Evolutionary conservation across 35 echinoderm and acorn worm genomes (phyloP), one percentile per base, ranked within the genome.

Genomic region (Chiridota heheva): DNA sequence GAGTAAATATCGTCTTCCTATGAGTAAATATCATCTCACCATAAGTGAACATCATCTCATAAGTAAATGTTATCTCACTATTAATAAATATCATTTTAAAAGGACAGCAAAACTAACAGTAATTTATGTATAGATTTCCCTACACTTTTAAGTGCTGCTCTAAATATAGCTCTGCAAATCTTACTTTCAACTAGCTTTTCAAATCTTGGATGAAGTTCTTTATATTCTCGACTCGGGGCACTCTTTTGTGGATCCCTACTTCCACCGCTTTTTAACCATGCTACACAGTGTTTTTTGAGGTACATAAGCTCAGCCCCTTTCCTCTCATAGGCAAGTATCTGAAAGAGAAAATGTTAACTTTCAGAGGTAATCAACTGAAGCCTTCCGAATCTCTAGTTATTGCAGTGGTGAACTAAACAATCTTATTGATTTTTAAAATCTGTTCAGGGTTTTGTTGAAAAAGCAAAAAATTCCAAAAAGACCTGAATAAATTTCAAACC

Each of bases 221-320:
- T 1, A 51, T 87, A 92, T 3, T 81, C 77, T 64, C 70, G 53
- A 65, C 69, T 83, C 47, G 90, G 90, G 2, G 75, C 69, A 40
- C 84, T 92, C 40, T 86, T 92, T 7, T 29, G 40, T 55, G 62
- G 69, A 41, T 92, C 90, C 58, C 84, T 75, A 62, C 70, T 74
- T 17, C 90, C 90, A 13, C 90, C 90, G 71, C 90, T 92, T 26
- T 71, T 62, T 22, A 87, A 48, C 90, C 90, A 92, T 62, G 87
- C 90, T 38, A 82, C 72, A 75, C 90, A 86, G 46, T 80, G 67
- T 35, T 81, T 86, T 63, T 83, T 92, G 7, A 92, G 15, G 61
- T 92, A 92, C 31, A 82, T 72, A 42, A 92, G 57, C 63, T 92
- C 90, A n/a, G 90, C 84, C 48, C 84, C 83, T 75, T 79, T 85